Conservation (phyloP, 1,140 invertebrate genomes). For the Ceratoteleas bidentatus region DNA sequence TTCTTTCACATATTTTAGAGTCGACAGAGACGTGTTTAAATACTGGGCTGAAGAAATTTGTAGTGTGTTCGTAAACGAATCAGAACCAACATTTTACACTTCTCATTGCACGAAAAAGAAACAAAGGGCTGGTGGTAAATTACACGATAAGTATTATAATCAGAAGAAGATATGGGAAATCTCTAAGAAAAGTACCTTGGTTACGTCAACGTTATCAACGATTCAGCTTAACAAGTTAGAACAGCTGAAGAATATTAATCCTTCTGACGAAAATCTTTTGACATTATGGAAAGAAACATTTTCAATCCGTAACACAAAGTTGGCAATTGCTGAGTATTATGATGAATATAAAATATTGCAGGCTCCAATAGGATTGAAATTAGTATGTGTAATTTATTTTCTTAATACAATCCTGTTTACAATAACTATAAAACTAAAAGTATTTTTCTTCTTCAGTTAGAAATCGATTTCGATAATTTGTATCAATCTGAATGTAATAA, state of each 20-base stretch:
- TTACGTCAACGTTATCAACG: neutral
- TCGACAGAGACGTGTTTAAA: neutral
- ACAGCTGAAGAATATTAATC: neutral
- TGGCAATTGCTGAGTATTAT: neutral
- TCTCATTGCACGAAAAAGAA: neutral
- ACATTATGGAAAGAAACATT: neutral
- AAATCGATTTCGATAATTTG: neutral
- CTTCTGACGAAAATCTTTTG: neutral
- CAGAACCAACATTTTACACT: neutral
- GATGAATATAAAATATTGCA: neutral
- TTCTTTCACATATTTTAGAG: neutral
- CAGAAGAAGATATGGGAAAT: neutral
- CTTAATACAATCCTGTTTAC: neutral
- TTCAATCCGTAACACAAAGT: neutral
- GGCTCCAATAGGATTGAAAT: neutral
- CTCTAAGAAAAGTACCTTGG: neutral
- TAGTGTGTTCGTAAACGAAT: neutral
- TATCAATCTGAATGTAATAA: neutral
- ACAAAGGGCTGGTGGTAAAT: neutral
- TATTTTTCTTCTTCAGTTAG: neutral
- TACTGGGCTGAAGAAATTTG: neutral
- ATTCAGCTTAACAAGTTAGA: neutral
- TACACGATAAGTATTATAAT: neutral
- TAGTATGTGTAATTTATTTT: neutral
- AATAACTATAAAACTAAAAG: neutral